phyloP scores from a whole-genome alignment of 2,113 vertebrate genomes.

The Motacilla alba region DNA sequence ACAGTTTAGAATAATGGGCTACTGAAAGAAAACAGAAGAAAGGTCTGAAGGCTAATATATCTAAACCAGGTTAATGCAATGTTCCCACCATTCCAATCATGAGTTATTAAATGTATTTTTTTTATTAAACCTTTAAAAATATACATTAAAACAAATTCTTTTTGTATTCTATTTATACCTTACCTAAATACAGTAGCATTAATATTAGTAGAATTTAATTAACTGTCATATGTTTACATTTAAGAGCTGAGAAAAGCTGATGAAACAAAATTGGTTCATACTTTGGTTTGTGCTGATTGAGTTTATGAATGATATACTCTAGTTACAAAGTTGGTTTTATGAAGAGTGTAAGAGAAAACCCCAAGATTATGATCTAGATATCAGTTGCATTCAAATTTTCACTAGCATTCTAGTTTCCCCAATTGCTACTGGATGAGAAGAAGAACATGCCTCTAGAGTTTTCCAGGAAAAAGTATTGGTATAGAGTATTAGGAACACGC shows the following conservation, averaged over 20 bases:
- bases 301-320: not conserved
- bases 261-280: not conserved
- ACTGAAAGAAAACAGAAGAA: not conserved
- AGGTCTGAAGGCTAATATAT: not conserved
- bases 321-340: not conserved
- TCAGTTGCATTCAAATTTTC: not conserved
- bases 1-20: not conserved
- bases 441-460: not conserved
- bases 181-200: not conserved
- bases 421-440: not conserved
- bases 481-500: not conserved
- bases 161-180: not conserved
- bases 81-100: not conserved
- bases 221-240: not conserved
- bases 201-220: not conserved
- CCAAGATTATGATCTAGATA: not conserved
- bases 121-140: not conserved
- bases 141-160: not conserved
- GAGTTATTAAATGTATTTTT: not conserved
- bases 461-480: not conserved
- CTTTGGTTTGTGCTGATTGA: not conserved
- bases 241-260: not conserved
- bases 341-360: not conserved
- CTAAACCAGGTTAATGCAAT: not conserved
- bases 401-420: not conserved